Conservation (phyloP, 2,888 invertebrate species). For the Ferrisia virgata region DNA sequence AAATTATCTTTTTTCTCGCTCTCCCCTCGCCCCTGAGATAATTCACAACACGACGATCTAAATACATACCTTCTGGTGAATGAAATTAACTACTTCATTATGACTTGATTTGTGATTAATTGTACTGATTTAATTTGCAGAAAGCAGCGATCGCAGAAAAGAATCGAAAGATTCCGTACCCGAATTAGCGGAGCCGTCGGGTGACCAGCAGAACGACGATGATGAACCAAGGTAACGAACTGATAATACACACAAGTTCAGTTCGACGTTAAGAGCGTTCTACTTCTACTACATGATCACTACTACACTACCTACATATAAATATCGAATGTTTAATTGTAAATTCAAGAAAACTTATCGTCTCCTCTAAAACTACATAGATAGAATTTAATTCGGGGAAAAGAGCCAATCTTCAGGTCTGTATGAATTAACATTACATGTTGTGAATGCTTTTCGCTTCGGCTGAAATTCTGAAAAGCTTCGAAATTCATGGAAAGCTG, state of each 20-base stretch:
- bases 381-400: slow-evolving; percentile 41
- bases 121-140: slow-evolving; percentile 7
- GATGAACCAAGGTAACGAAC: slow-evolving; percentile 42
- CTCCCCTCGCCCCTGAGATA: too few species aligned
- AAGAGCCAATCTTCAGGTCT: slow-evolving; percentile 44
- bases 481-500: slow-evolving; percentile 40
- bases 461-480: slow-evolving; percentile 42
- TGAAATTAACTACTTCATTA: too few species aligned
- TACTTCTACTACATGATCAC: neutral
- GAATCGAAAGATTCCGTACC: slow-evolving; percentile 47
- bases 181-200: slow-evolving; percentile 44
- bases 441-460: slow-evolving; percentile 44
- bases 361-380: slow-evolving; percentile 39
- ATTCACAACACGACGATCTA: too few species aligned
- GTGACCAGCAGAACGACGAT: slow-evolving; percentile 44
- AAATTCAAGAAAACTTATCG: slow-evolving; percentile 43
- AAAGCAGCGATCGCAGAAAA: slow-evolving; percentile 45
- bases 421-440: slow-evolving; percentile 41
- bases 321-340: slow-evolving; percentile 37
- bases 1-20: too few species aligned
- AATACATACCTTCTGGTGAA: too few species aligned
- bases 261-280: slow-evolving; percentile 36
- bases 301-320: slow-evolving; percentile 13
- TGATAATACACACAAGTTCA: slow-evolving; percentile 29
- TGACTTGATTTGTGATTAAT: too few species aligned